A percentile compares a stretch with the other conserved stretches of the same genome.
These are phyloP conservation scores for Columba janthina DNA, from an alignment of 2,113 vertebrate species.

Conservation along the genomic window DNA sequence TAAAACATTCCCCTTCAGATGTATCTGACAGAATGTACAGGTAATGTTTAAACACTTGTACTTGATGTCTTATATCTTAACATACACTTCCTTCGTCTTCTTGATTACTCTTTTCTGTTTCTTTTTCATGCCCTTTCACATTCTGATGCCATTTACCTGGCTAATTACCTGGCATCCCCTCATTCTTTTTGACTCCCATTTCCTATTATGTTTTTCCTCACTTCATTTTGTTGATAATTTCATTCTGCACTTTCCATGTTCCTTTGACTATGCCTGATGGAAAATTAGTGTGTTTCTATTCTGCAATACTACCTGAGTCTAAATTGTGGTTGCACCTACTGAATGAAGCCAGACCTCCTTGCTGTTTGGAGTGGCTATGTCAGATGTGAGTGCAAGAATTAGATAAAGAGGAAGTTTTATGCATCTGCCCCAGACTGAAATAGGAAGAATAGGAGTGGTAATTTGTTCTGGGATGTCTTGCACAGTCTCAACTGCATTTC, in stretches of 20 bases:
- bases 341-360: background rate
- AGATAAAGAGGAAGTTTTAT: background rate
- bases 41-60: conserved; percentile 54
- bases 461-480: fast-evolving
- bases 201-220: background rate
- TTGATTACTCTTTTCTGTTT: background rate
- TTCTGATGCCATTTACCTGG: background rate
- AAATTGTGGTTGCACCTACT: background rate
- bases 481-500: background rate
- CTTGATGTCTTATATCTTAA: background rate
- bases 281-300: background rate
- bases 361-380: background rate
- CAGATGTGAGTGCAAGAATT: background rate
- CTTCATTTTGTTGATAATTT: background rate
- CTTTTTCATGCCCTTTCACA: background rate
- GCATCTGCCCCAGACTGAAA: background rate
- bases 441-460: background rate
- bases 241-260: background rate
- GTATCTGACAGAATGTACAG: conserved; percentile 26
- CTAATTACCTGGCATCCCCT: background rate
- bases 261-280: background rate
- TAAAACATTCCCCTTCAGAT: conserved; percentile 59
- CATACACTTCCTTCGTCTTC: background rate
- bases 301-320: background rate
- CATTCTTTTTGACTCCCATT: background rate